Base-by-base conservation (phyloP, 2,797 vertebrate species). In the Anableps anableps region DNA sequence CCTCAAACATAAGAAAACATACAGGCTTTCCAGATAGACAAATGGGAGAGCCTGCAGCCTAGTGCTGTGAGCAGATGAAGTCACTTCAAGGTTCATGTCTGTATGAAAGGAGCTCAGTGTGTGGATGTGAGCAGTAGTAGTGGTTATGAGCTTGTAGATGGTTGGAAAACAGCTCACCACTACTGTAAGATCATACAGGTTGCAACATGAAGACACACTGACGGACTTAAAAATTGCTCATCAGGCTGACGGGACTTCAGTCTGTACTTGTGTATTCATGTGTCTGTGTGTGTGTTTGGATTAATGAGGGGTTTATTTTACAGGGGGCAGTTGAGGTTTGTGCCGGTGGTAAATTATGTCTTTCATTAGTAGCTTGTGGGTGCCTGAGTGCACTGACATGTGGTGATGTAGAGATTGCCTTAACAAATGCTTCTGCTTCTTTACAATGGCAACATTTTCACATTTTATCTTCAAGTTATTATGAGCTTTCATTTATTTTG, bases 161-260 rank as follows among this genome's bases (percentile, higher is more conserved):
- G 81, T 85, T 84, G 66, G 68, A 81, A 70, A 83, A 80, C 74
- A 85, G 83, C 86, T 90, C 80, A 89, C 82, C 78, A 0, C 84
- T 68, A 81, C 74, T 80, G 64, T 90, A 75, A 85, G 86, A 89
- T 93, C 83, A 84, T 87, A 88, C 94, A 95, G 85, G 94, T 90
- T 93, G 88, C 80, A 94, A 95, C 95, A 94, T 88, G 92, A 94
- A 91, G 58, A 75, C 79, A 88, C 50, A 58, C 88, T 85, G 82
- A 89, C 88, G 85, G 76, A 81, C 83, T 43, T 85, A 84, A 89
- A 92, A 86, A 85, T 77, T 80, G 86, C 87, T 82, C 76, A 66
- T 85, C 2, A 60, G 79, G 74, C 73, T 70, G 68, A 85, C 76
- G 78, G 77, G 74, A 66, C 83, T 73, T 71, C 73, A 77, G 58